These are phyloP conservation scores for Ditylenchus dipsaci DNA, from an alignment of 1,140 invertebrate species.

Conservation along the genomic window DNA sequence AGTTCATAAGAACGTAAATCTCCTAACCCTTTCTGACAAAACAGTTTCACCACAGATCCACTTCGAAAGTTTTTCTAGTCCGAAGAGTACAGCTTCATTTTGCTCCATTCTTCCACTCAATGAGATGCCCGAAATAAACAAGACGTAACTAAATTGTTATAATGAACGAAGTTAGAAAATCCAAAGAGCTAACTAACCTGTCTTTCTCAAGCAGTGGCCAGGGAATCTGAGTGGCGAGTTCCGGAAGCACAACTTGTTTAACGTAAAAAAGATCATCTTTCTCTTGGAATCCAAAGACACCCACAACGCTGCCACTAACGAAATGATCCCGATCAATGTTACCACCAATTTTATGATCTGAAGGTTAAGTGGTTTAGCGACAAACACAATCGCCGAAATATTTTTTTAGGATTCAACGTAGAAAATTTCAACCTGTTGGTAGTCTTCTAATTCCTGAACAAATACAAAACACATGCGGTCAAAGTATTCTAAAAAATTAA, in stretches of 20 bases:
- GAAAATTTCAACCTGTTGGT: constrained; percentile 29
- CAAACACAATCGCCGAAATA: not conserved
- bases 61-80: constrained; percentile 19
- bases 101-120: constrained; percentile 8
- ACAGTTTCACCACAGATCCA: constrained; percentile 23
- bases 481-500: too few species aligned
- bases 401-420: not conserved
- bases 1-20: not conserved
- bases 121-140: constrained; percentile 33
- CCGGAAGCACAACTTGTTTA: constrained; percentile 19
- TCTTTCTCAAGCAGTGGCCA: constrained; percentile 37
- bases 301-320: constrained; percentile 34
- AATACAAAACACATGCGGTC: too few species aligned
- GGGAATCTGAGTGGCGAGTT: constrained; percentile 26
- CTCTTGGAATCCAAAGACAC: constrained; percentile 23
- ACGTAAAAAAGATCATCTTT: constrained; percentile 29
- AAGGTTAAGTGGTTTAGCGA: not conserved
- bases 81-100: constrained; percentile 14
- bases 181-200: constrained; percentile 9
- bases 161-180: not conserved
- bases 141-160: constrained; percentile 29
- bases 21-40: not conserved
- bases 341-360: constrained; percentile 31
- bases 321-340: constrained; percentile 29
- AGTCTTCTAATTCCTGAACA: constrained; percentile 26